A percentile compares a stretch with the other conserved stretches of the same genome.
These are phyloP conservation scores for Dynastes hyllus DNA, from an alignment of 2,888 invertebrate genomes.

Conservation along the genomic window DNA sequence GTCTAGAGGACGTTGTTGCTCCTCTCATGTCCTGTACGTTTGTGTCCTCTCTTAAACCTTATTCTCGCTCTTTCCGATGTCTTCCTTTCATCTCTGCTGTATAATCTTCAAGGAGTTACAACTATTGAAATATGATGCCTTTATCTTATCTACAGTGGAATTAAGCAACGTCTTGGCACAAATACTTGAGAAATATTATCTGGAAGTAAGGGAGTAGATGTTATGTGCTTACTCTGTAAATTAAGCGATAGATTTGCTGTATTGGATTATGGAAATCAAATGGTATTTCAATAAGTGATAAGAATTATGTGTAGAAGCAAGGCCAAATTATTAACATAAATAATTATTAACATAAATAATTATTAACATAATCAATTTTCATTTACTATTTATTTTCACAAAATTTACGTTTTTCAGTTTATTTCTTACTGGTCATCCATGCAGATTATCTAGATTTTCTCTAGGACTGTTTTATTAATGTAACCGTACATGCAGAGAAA, in stretches of 20 bases:
- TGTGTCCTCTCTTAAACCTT: conserved; percentile 30
- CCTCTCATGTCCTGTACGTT: conserved; percentile 25
- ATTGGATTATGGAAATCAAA: not conserved
- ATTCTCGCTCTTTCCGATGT: conserved; percentile 25
- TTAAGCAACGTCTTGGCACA: conserved; percentile 47
- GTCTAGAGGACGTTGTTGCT: conserved; percentile 27
- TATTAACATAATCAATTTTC: no score
- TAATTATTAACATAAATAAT: no score
- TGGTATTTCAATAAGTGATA: not conserved
- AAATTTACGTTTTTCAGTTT: no score
- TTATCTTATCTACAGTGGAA: conserved; percentile 50
- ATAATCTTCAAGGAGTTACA: conserved; percentile 43
- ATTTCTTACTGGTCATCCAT: no score
- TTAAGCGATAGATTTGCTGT: not conserved
- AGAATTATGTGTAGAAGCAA: no score
- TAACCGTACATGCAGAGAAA: no score
- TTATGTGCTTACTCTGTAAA: conserved; percentile 28
- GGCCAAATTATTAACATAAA: no score
- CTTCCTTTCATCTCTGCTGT: not conserved
- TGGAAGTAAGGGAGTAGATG: conserved; percentile 11
- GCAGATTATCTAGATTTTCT: no score
- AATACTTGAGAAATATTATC: conserved; percentile 36
- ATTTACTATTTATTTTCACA: no score
- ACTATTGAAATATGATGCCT: conserved; percentile 51
- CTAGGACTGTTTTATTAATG: no score